Conservation (phyloP, 2,113 vertebrate genomes). For the Crotalus viridis region DNA sequence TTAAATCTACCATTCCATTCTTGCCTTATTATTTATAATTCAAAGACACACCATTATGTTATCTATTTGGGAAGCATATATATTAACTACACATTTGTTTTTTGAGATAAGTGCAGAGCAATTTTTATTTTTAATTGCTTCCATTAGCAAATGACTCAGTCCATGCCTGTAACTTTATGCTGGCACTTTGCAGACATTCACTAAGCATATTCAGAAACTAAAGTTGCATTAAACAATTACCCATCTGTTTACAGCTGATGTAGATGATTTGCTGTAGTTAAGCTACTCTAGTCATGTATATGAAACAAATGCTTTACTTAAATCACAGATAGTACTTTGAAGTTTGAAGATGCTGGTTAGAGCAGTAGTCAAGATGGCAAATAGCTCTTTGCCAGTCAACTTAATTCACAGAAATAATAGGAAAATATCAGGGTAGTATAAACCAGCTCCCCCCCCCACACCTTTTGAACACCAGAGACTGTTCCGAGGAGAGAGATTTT, state of each 20-base stretch:
- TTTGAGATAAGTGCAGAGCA: constrained; percentile 60
- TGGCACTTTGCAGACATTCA: constrained; percentile 40
- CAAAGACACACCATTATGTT: constrained; percentile 42
- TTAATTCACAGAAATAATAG: neutral
- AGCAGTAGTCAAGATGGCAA: neutral
- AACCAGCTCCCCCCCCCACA: neutral
- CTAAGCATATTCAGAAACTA: constrained; percentile 43
- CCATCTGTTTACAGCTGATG: constrained; percentile 15
- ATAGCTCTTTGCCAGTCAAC: neutral
- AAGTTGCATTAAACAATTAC: constrained; percentile 45
- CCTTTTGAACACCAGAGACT: too few relatives aligned
- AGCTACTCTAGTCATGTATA: constrained; percentile 1
- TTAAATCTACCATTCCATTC: constrained; percentile 19
- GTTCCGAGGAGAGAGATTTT: too few relatives aligned
- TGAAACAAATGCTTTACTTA: neutral
- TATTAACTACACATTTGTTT: constrained; percentile 67
- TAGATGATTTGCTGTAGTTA: constrained; percentile 7
- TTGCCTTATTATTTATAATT: constrained; percentile 43
- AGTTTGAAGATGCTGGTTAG: neutral
- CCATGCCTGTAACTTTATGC: constrained; percentile 40
- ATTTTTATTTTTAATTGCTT: constrained; percentile 79
- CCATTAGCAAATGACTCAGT: constrained; percentile 57
- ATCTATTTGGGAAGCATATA: constrained; percentile 45
- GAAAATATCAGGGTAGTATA: neutral
- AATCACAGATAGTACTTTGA: neutral